These are phyloP conservation scores for Palloptera scutellata DNA, from an alignment of 2,888 invertebrate species.

Conservation along the genomic window DNA sequence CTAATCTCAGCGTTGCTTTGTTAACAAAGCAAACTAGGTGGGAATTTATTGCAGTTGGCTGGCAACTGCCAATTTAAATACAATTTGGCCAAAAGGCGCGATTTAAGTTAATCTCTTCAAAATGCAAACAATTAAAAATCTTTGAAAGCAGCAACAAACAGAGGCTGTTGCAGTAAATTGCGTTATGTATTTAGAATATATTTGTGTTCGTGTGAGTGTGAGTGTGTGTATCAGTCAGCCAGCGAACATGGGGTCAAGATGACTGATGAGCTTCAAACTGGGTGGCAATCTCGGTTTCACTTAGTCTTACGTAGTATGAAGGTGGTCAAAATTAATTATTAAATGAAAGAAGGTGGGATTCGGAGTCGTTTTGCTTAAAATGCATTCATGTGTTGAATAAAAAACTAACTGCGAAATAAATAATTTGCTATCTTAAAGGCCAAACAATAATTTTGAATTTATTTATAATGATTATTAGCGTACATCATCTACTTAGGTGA, in stretches of 20 bases:
- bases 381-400: no score
- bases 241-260: neutral
- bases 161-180: constrained; percentile 4
- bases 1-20: neutral
- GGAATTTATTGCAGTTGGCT: constrained; percentile 35
- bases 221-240: neutral
- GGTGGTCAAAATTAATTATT: constrained; percentile 3
- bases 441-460: no score
- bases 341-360: neutral
- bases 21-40: neutral
- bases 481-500: no score
- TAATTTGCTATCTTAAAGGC: no score
- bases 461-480: no score
- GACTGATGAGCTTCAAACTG: neutral
- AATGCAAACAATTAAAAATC: constrained; percentile 54
- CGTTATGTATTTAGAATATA: no score
- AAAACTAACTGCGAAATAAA: no score
- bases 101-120: constrained; percentile 54
- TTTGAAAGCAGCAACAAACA: constrained; percentile 8
- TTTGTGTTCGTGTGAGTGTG: neutral
- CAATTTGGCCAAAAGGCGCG: constrained; percentile 59
- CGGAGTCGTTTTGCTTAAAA: neutral
- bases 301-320: neutral
- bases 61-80: constrained; percentile 59
- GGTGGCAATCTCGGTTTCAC: neutral